Evolutionary conservation across 2,113 vertebrate genomes (phyloP), one percentile per base, ranked within the genome.

Genomic region (Nyctibius bracteatus): DNA sequence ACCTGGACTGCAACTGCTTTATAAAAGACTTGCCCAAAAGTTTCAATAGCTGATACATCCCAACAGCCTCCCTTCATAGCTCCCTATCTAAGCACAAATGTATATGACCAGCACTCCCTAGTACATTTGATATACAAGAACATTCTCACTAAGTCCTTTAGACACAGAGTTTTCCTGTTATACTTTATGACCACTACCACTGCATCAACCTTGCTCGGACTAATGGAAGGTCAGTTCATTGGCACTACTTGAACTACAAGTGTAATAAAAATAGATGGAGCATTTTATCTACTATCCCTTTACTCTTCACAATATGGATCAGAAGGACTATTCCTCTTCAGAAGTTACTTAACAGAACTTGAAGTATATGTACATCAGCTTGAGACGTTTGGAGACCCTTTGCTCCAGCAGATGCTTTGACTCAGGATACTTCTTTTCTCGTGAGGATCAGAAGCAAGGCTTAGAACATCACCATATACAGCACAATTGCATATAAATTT

Each of bases 61-160:
- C 30, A 81, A 46, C 16, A 55, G 30, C 35, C 28, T 92, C 11
- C 44, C n/a, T 67, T 86, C 15, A 18, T 11, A 15, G 31, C 30
- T 67, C 22, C 37, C 51, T 46, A 35, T 41, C 39, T 37, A 35
- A 57, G 41, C 10, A n/a, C 5, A 6, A 55, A 16, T 14, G 7
- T 13, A 0, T 22, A 24, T 1, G 15, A 78, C 44, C 22, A 59
- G 28, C 47, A 67, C 10, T 21, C 33, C 6, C 0, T 5, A 55
- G 24, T 11, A 43, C 5, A 18, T 51, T 31, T 41, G 21, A 54
- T 22, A 63, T 2, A 59, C 19, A 22, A 66, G 30, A 77, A 30
- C 0, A 4, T 58, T 78, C 12, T 92, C 33, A 51, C 5, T 5
- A 57, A 73, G 9, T 25, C 51, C 30, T 59, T 77, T 20, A 41